Evolutionary conservation across 2,888 invertebrate species (phyloP).

Genomic region (Nebria salina): DNA sequence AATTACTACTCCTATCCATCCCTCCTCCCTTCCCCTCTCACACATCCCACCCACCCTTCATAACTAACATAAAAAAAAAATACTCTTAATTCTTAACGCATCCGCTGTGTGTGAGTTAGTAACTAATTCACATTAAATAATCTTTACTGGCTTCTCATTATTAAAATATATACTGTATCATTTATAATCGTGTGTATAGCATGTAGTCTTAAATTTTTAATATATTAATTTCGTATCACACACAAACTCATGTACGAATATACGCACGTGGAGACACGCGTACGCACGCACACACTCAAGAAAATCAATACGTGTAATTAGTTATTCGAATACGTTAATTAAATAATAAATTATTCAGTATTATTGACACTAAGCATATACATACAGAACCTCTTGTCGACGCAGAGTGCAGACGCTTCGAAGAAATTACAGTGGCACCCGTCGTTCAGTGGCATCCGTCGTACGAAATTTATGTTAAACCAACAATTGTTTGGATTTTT

Average conservation of each 20-base stretch:
- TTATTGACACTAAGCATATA: conserved; percentile 36
- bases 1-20: neutral
- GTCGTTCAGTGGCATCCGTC: too few species aligned
- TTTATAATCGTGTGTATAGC: neutral
- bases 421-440: neutral
- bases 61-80: too few species aligned
- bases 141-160: neutral
- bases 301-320: conserved; percentile 44
- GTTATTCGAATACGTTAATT: conserved; percentile 45
- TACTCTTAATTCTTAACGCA: neutral
- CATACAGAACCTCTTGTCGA: neutral
- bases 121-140: conserved; percentile 2
- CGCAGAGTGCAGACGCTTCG: neutral
- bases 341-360: conserved; percentile 40
- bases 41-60: too few species aligned
- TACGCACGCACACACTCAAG: conserved; percentile 24
- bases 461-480: too few species aligned
- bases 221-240: conserved; percentile 38
- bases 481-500: too few species aligned
- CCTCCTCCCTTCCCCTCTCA: neutral
- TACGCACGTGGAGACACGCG: neutral
- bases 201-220: conserved; percentile 36
- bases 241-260: neutral
- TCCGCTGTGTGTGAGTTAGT: neutral
- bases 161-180: neutral